Conservation (phyloP, 1,140 invertebrate genomes). For the Elysia chlorotica region DNA sequence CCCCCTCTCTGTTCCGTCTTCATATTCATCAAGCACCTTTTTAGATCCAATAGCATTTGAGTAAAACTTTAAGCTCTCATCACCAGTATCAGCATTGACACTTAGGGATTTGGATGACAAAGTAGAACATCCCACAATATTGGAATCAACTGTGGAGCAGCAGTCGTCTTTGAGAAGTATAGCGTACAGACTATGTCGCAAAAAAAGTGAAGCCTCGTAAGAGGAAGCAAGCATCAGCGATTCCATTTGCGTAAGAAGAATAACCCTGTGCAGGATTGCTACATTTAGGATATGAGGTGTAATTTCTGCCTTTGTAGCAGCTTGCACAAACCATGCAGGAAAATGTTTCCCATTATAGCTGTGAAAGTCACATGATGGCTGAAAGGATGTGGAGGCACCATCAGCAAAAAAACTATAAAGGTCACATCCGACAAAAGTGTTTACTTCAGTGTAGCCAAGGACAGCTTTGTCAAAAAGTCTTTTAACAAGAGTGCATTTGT, state of each 20-base stretch:
- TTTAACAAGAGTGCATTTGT: conserved; percentile 34
- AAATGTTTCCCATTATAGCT: conserved; percentile 37
- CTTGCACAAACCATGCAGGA: conserved; percentile 72
- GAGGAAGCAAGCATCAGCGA: conserved; percentile 68
- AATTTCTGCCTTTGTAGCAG: conserved; percentile 68
- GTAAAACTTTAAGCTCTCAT: conserved; percentile 5
- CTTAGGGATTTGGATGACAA: neutral
- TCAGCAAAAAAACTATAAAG: conserved; percentile 27
- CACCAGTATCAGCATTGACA: neutral
- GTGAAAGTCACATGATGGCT: neutral
- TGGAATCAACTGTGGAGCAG: neutral
- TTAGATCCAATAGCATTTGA: too few relatives aligned
- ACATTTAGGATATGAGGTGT: conserved; percentile 73
- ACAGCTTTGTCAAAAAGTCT: conserved; percentile 40
- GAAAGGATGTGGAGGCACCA: neutral
- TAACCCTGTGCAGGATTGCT: conserved; percentile 69
- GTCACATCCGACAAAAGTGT: conserved; percentile 26
- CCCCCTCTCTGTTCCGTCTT: too few relatives aligned
- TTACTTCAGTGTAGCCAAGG: conserved; percentile 34
- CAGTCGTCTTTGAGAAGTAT: conserved; percentile 64
- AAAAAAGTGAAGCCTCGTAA: conserved; percentile 68
- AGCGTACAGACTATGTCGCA: conserved; percentile 72
- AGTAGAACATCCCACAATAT: neutral
- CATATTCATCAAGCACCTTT: too few relatives aligned
- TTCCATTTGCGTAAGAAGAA: conserved; percentile 77